Percentiles rank a stretch among this genome's conserved stretches.
phyloP scores from a whole-genome alignment of 2,113 vertebrate genomes.

The Columba livia region DNA sequence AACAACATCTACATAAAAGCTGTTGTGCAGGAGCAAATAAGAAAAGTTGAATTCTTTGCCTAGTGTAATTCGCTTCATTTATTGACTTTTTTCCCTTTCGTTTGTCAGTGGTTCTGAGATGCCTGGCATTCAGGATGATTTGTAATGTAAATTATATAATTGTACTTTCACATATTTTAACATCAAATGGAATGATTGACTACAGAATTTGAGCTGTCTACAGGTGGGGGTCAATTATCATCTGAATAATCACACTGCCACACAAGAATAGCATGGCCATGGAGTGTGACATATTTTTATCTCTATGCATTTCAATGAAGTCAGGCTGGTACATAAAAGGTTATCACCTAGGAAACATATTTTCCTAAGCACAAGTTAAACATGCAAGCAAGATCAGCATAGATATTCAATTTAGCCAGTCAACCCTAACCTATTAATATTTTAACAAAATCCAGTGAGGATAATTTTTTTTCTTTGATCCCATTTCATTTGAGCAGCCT shows the following conservation, averaged over 20 bases:
- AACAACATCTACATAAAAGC: slow-evolving; percentile 69
- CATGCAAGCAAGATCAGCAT: slow-evolving; percentile 98
- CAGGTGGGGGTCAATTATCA: slow-evolving; percentile 99
- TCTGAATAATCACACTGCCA: slow-evolving; percentile 96
- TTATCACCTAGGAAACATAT: slow-evolving; percentile 99
- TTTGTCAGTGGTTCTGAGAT: slow-evolving; percentile 85
- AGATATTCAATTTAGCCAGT: slow-evolving; percentile 99
- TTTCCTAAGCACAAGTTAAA: slow-evolving; percentile 99
- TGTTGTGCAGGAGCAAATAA: slow-evolving; percentile 68
- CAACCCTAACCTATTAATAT: slow-evolving; percentile 99
- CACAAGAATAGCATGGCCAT: slow-evolving; percentile 87
- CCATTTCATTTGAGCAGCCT: slow-evolving; percentile 94
- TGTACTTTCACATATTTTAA: slow-evolving; percentile 94
- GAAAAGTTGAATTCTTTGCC: slow-evolving; percentile 82
- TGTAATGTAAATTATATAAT: slow-evolving; percentile 99
- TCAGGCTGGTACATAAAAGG: slow-evolving; percentile 99
- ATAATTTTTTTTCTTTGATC: slow-evolving; percentile 93
- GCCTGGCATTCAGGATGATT: slow-evolving; percentile 97
- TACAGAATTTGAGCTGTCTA: slow-evolving; percentile 93
- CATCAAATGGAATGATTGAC: slow-evolving; percentile 97
- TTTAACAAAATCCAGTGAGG: slow-evolving; percentile 99
- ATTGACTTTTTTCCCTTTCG: slow-evolving; percentile 77
- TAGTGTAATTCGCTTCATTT: slow-evolving; percentile 91
- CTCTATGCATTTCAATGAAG: slow-evolving; percentile 99
- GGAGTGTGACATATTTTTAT: slow-evolving; percentile 99